Evolutionary conservation across 1,140 invertebrate genomes (phyloP), one percentile per base, ranked within the genome.

Genomic region (Diabrotica undecimpunctata): DNA sequence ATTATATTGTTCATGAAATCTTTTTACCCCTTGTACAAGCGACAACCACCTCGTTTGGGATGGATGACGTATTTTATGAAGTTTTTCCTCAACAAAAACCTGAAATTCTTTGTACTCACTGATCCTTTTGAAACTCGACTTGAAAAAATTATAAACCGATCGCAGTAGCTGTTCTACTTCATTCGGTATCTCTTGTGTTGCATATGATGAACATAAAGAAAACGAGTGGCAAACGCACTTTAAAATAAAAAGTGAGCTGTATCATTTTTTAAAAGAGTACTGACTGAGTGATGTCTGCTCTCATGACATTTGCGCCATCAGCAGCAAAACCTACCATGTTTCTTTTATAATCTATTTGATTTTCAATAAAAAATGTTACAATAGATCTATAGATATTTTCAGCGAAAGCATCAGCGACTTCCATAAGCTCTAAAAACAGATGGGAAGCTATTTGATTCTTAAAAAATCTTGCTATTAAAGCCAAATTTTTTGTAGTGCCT

Each of bases 21-120:
- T 70, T 52, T 73, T 70, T 6, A 80, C 74, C n/a, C 76, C 77
- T 58, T 54, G 46, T 51, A 72, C 41, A 12, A 79, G 62, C 9
- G 69, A 69, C 64, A 74, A 55, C 71, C 72, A 73, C 56, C 72
- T 56, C 38, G 67, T 73, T 65, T 72, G 67, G 41, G 69, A 61
- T 59, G 64, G 72, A 62, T 71, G 72, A 9, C 66, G 38, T 10
- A 72, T 54, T 61, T 69, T 75, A 59, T 74, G 71, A 59, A 61
- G 52, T 72, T 74, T 68, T 52, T n/a, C n/a, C n/a, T n/a, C n/a
- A n/a, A n/a, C n/a, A n/a, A n/a, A n/a, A n/a, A 69, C 62, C 52
- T 54, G 52, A 12, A 54, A 54, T n/a, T 54, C 2, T 12, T 54
- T 54, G 7, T 12, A 4, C 7, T 1, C 52, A n/a, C 14, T 12